Base-by-base conservation (phyloP, 1,140 invertebrate species). In the Cotesia glomerata region DNA sequence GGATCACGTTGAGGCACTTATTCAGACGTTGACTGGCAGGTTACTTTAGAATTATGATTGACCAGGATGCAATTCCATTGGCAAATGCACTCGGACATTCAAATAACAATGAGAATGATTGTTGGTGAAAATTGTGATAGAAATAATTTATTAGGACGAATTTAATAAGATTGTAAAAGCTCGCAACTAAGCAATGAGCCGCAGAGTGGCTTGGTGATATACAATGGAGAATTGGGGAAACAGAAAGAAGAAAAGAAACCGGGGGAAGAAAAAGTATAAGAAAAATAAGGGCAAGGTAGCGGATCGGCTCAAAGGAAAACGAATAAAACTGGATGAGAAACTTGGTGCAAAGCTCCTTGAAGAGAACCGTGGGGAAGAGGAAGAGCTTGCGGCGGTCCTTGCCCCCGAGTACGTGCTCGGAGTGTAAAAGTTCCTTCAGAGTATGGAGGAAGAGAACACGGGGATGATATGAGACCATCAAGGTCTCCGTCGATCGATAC, bases 351-450 rank as follows among this genome's bases (percentile, higher is more conserved):
- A 54, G 51, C 65, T 67, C 32, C 51, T 18, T 34, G 16, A 68
- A 68, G 71, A 72, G 56, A 72, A 65, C 71, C 74, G 64, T 62
- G 72, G 71, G 56, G 64, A 14, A 67, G 61, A 35, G 64, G 72
- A 69, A 72, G 81, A 86, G 85, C 85, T 87, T 87, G 85, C 84
- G 84, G 84, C 86, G 86, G 86, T 87, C 85, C 84, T 86, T 86
- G 85, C 86, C 84, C 39, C 86, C 79, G 81, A 80, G 85, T 85
- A 87, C 86, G 86, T 87, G 86, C 82, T 85, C 79, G 74, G 86
- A 82, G 83, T 86, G 82, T 81, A 80, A 87, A 75, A 85, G 82
- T 79, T 85, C 83, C 78, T 80, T 45, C 79, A 81, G 49, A 79
- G 80, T 82, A 77, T 61, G 65, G 69, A 61, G 68, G 65, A 71